These are phyloP conservation scores for Dolomedes plantarius DNA, from an alignment of 2,888 invertebrate genomes.

Conservation along the genomic window DNA sequence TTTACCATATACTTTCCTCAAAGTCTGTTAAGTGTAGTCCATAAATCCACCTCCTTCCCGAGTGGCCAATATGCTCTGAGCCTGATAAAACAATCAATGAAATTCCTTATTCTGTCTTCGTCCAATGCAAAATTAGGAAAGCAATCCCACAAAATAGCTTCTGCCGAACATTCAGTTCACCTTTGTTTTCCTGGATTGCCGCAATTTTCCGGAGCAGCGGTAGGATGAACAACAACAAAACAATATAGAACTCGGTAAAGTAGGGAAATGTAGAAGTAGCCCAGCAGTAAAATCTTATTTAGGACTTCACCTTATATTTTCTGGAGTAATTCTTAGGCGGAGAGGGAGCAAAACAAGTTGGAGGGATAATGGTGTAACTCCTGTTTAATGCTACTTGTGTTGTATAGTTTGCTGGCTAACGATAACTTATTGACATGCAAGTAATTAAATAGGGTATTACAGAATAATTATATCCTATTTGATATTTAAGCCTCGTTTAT, in stretches of 20 bases:
- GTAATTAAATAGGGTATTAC: too few relatives aligned
- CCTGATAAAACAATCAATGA: neutral
- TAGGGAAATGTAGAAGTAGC: neutral
- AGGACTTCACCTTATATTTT: neutral
- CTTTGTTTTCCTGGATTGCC: neutral
- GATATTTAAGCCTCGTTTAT: too few relatives aligned
- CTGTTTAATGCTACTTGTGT: too few relatives aligned
- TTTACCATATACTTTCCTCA: too few relatives aligned
- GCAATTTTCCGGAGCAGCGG: neutral
- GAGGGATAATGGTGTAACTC: too few relatives aligned
- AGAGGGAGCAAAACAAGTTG: neutral
- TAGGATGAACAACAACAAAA: neutral
- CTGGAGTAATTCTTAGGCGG: neutral
- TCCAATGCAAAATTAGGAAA: neutral
- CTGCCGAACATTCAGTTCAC: neutral
- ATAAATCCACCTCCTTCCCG: neutral
- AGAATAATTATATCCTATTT: too few relatives aligned
- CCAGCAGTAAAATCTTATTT: slow-evolving; percentile 1
- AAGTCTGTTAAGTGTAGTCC: too few relatives aligned
- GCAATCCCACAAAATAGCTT: neutral
- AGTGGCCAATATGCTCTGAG: neutral
- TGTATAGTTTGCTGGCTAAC: too few relatives aligned
- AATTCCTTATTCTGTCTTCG: neutral
- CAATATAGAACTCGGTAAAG: neutral
- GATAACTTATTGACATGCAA: too few relatives aligned